These are phyloP conservation scores for Lampropteryx suffumata DNA, from an alignment of 2,888 invertebrate species.

Conservation along the genomic window DNA sequence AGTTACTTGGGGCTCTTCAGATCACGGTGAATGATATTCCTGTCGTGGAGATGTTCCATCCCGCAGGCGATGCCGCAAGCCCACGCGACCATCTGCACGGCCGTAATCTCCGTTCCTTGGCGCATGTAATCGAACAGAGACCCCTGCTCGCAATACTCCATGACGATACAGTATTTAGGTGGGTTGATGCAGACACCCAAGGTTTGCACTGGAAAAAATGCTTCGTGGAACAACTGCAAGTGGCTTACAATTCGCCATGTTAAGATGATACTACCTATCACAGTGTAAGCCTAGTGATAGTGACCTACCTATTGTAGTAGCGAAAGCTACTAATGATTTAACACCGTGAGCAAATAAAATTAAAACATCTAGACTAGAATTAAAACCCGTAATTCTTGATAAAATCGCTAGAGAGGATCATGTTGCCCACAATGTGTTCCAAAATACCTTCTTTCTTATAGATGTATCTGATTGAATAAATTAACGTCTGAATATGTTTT, in stretches of 20 bases:
- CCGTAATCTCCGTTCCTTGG: slow-evolving; percentile 92
- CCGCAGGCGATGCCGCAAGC: slow-evolving; percentile 97
- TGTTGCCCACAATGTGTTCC: too few species aligned
- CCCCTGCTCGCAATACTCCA: slow-evolving; percentile 99
- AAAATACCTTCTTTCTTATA: too few species aligned
- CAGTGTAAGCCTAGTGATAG: too few species aligned
- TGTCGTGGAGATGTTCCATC: slow-evolving; percentile 97
- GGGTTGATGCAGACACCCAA: slow-evolving; percentile 96
- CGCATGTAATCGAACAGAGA: slow-evolving; percentile 95
- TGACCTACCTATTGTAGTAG: too few species aligned
- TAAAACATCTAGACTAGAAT: too few species aligned
- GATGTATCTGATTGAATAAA: too few species aligned
- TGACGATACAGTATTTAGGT: slow-evolving; percentile 96
- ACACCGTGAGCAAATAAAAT: too few species aligned
- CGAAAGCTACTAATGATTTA: too few species aligned
- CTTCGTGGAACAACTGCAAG: neutral
- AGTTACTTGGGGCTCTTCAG: slow-evolving; percentile 98
- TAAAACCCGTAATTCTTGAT: too few species aligned
- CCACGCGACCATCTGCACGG: slow-evolving; percentile 95
- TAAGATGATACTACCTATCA: too few species aligned
- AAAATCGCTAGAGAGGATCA: too few species aligned
- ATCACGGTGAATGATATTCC: slow-evolving; percentile 99
- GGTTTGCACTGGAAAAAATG: slow-evolving; percentile 77
- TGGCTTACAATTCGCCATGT: neutral
- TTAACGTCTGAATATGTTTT: too few species aligned